phyloP scores from a whole-genome alignment of 1,140 invertebrate species.

The Dufourea novaeangliae region DNA sequence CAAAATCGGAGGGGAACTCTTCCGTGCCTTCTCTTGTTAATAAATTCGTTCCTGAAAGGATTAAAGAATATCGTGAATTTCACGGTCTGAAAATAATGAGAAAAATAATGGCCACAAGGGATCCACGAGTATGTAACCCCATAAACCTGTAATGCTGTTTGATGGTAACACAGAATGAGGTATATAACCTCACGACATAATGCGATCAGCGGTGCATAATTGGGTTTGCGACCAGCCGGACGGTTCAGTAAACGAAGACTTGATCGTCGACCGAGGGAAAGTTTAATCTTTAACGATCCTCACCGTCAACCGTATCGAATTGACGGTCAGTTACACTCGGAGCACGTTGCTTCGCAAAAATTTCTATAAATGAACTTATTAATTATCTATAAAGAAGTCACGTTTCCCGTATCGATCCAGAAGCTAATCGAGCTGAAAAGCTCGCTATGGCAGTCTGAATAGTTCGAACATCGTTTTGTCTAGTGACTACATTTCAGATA shows the following conservation, averaged over 20 bases:
- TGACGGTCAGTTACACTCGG: background rate
- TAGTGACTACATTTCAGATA: background rate
- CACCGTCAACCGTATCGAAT: background rate
- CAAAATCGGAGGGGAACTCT: too few species aligned
- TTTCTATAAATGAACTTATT: background rate
- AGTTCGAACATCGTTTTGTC: background rate
- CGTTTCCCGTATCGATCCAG: background rate
- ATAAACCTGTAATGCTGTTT: conserved; percentile 22
- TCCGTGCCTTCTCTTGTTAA: too few species aligned
- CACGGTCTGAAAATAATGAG: background rate
- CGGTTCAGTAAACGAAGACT: conserved; percentile 22
- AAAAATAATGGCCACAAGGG: background rate
- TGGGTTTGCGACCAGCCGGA: conserved; percentile 33
- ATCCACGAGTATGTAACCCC: conserved; percentile 2
- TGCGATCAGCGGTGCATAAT: conserved; percentile 36
- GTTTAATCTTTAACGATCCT: conserved; percentile 1
- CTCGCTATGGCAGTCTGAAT: background rate
- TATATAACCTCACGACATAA: conserved; percentile 32
- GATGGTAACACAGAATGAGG: conserved; percentile 2
- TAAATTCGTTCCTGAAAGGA: background rate
- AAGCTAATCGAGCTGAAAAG: conserved; percentile 6
- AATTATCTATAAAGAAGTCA: background rate
- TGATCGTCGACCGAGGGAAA: conserved; percentile 2
- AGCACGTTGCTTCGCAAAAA: too few species aligned
- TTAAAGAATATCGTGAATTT: too few species aligned